Evolutionary conservation across 2,113 vertebrate genomes (phyloP).

Genomic region (Azemiops feae): DNA sequence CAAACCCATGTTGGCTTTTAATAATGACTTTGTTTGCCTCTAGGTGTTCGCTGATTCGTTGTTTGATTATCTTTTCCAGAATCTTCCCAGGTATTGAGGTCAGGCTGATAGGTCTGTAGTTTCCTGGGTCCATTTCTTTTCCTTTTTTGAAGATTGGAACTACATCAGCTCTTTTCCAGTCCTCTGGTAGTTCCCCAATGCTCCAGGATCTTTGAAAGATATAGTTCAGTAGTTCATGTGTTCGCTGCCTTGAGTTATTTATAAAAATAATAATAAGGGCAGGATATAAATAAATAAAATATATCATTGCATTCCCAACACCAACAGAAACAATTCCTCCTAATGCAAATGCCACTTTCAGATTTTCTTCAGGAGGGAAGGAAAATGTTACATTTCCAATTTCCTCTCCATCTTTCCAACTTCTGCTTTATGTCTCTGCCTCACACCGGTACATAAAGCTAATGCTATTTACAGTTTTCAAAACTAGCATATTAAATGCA

Average conservation of each 20-base stretch:
- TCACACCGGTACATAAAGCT: neutral
- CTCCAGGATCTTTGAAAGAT: too few species aligned
- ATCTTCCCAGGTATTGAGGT: too few species aligned
- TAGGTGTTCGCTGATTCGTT: too few species aligned
- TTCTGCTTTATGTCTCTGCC: neutral
- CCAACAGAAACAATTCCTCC: neutral
- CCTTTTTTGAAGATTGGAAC: too few species aligned
- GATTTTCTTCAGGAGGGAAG: neutral
- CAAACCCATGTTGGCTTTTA: too few species aligned
- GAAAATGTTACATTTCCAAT: neutral
- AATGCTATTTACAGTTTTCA: neutral
- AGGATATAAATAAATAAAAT: neutral
- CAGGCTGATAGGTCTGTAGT: too few species aligned
- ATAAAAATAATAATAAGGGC: neutral
- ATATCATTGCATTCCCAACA: neutral
- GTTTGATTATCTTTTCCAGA: too few species aligned
- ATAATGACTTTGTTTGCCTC: too few species aligned
- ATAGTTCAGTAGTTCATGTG: too few species aligned
- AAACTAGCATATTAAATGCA: neutral
- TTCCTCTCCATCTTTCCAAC: neutral
- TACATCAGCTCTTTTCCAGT: too few species aligned
- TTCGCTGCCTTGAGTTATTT: neutral
- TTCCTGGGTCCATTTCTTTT: too few species aligned
- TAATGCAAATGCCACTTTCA: neutral
- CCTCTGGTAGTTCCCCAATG: too few species aligned